Evolutionary conservation across 2,797 vertebrate genomes (phyloP).

Genomic region (Gobio occitaniae): DNA sequence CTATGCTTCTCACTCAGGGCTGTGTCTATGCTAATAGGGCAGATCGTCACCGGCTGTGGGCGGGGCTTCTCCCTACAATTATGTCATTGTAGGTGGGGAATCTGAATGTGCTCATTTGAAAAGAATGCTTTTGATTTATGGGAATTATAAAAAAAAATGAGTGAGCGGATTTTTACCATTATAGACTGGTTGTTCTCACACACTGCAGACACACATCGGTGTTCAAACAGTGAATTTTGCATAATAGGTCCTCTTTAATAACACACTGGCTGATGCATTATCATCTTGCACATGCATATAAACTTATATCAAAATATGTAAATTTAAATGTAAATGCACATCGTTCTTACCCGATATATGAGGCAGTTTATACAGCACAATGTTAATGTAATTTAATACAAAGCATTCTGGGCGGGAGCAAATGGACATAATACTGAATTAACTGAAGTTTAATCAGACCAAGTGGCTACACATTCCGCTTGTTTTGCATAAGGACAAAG

Average conservation of each 20-base stretch:
- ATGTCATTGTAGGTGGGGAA: too few relatives aligned
- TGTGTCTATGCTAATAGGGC: too few relatives aligned
- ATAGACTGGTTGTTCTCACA: too few relatives aligned
- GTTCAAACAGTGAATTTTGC: too few relatives aligned
- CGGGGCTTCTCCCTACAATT: too few relatives aligned
- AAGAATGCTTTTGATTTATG: too few relatives aligned
- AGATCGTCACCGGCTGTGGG: too few relatives aligned
- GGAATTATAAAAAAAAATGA: too few relatives aligned
- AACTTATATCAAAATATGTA: neutral
- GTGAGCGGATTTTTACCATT: too few relatives aligned
- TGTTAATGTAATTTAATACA: neutral
- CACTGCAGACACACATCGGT: too few relatives aligned
- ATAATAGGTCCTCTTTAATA: neutral
- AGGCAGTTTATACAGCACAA: neutral
- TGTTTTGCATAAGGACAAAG: slow-evolving; percentile 3
- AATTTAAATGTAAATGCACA: neutral
- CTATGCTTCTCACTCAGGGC: too few relatives aligned
- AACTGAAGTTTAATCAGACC: neutral
- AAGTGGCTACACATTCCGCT: neutral
- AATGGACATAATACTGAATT: neutral
- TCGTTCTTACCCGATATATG: neutral
- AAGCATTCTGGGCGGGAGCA: neutral
- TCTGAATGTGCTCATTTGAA: too few relatives aligned
- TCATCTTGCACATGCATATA: neutral
- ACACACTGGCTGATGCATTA: neutral